Evolutionary conservation across 1,140 invertebrate genomes (phyloP).

Genomic region (Drosophila guanche): DNA sequence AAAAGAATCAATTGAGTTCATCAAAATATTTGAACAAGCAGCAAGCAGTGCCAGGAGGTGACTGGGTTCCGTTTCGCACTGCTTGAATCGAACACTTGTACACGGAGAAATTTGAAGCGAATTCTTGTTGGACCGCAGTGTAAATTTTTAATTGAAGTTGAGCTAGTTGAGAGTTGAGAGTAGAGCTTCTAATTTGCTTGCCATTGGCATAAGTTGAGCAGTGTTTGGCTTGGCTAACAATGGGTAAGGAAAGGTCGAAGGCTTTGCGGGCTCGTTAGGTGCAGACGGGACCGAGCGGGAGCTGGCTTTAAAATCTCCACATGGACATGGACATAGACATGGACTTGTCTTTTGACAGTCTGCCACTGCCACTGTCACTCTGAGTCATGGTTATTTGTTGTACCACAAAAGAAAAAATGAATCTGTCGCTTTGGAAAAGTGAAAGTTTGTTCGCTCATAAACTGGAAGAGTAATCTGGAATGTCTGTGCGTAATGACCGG

Average conservation of each 20-base stretch:
- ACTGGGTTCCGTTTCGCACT: conserved; percentile 26
- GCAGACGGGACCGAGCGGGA: conserved; percentile 43
- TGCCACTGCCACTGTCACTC: conserved; percentile 19
- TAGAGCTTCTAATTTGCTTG: conserved; percentile 25
- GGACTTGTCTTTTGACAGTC: conserved; percentile 2
- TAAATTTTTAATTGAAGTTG: conserved; percentile 58
- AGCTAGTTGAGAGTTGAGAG: conserved; percentile 2
- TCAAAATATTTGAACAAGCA: conserved; percentile 25
- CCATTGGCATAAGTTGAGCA: conserved; percentile 10
- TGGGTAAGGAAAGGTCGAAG: background rate
- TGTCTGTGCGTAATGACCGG: conserved; percentile 52
- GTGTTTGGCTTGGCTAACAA: background rate
- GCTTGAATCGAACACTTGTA: conserved; percentile 37
- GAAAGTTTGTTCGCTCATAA: conserved; percentile 53
- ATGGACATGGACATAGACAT: conserved; percentile 30
- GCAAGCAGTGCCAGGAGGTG: background rate
- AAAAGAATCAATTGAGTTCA: conserved; percentile 63
- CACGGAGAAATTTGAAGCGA: background rate
- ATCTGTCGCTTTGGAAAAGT: conserved; percentile 45
- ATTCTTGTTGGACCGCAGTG: conserved; percentile 12
- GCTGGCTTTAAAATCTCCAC: conserved; percentile 57
- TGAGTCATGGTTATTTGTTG: conserved; percentile 38
- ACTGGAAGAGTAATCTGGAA: conserved; percentile 53
- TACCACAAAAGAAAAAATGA: conserved; percentile 15
- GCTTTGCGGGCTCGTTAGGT: conserved; percentile 54